Evolutionary conservation across 37 sponge, comb jelly and placozoan genomes (phyloP).

Genomic region (Oopsacas minuta): DNA sequence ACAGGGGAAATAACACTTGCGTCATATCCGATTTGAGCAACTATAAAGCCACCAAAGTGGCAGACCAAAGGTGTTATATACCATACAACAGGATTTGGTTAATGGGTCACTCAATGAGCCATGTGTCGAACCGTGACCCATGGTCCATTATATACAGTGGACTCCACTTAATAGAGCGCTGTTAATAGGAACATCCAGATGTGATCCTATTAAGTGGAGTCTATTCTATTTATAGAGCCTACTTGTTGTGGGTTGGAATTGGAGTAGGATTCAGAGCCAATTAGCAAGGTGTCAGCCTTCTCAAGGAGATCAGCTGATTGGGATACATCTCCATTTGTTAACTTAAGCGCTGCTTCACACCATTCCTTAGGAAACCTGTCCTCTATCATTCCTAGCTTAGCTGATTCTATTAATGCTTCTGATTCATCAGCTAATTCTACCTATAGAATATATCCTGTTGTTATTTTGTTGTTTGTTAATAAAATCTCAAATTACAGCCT

Average conservation of each 20-base stretch:
- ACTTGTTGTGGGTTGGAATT: not conserved
- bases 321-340: not conserved
- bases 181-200: not conserved
- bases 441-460: too few relatives aligned
- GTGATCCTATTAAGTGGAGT: too few relatives aligned
- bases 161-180: not conserved
- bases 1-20: not conserved
- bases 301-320: not conserved
- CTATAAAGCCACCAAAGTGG: too few relatives aligned
- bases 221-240: too few relatives aligned
- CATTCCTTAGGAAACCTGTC: not conserved
- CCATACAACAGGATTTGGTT: too few relatives aligned
- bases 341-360: not conserved
- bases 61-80: too few relatives aligned
- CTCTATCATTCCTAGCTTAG: constrained; percentile 9
- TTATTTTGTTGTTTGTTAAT: too few relatives aligned
- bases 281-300: not conserved
- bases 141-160: not conserved
- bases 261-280: not conserved
- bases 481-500: too few relatives aligned
- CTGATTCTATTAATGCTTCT: not conserved
- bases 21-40: not conserved
- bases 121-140: too few relatives aligned
- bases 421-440: not conserved
- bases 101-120: too few relatives aligned